Base-by-base conservation (phyloP, 2,888 invertebrate genomes). In the Conus canariensis region DNA sequence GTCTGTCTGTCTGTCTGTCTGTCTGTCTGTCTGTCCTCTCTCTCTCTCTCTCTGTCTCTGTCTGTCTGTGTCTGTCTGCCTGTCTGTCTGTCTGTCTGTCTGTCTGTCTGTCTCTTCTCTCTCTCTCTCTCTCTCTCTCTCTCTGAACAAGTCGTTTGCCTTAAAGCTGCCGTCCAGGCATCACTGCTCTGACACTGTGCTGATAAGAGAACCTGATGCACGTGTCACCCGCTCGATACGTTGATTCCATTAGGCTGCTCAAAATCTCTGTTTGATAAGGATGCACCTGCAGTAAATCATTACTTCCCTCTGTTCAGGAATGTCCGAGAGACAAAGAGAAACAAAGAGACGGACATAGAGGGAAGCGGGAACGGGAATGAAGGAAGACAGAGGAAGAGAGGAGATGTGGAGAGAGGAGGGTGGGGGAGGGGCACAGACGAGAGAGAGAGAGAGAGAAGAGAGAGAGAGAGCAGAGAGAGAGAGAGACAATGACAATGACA, bases 1-100 rank as follows among this genome's bases (percentile, higher is more conserved):
- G 74, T 74, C n/a, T 74, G 74, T 74, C 74, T 74, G 74, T 74
- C 74, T 74, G 74, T 74, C 22, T 74, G 74, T 74, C 22, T 74
- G 74, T 74, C 22, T 74, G 74, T 74, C 74, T 19, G 74, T 74
- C 74, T 74, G 74, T 74, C n/a, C n/a, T 74, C 74, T 74, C 19
- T 74, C 5, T 74, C 19, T 74, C 74, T 25, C 9, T 74, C 74
- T 74, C 9, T 74, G 3, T 74, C 9, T 25, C 16, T 74, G 0
- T 74, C 22, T 25, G 3, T 25, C 74, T 74, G 1, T 74, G 12
- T 6, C 12, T 64, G 6, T 64, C 12, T 64, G 6, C 6, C 60
- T 64, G 60, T 64, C 16, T 64, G 60, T 64, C 60, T 64, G 60
- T 7, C 60, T 64, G 60, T 64, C 60, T 64, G 60, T 64, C 60